A percentile compares a stretch with the other conserved stretches of the same genome.
Conservation (phyloP, 1,140 invertebrate genomes). For the Vanessa atalanta region DNA sequence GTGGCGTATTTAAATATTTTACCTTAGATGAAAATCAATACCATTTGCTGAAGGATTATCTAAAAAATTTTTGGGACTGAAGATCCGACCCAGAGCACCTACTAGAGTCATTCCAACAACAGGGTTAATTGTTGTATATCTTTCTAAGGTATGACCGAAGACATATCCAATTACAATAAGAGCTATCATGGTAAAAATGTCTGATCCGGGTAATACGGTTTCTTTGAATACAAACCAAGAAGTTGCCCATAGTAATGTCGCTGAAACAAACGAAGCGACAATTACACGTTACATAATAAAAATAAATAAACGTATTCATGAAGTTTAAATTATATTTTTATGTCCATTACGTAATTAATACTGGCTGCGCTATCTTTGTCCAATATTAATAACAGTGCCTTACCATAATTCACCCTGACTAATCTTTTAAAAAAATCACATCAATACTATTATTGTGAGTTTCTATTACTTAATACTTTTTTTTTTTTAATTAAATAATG, state of each 20-base stretch:
- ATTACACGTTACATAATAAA: not conserved
- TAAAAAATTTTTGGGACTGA: slow-evolving; percentile 84
- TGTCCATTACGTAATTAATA: too few species aligned
- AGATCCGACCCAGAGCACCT: slow-evolving; percentile 88
- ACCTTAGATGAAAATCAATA: slow-evolving; percentile 82
- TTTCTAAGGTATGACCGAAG: slow-evolving; percentile 87
- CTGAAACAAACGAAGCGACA: slow-evolving; percentile 52
- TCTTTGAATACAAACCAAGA: slow-evolving; percentile 87
- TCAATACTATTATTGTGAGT: too few species aligned
- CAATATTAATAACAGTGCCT: too few species aligned
- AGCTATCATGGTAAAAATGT: slow-evolving; percentile 87
- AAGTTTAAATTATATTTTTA: too few species aligned
- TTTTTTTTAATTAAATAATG: too few species aligned
- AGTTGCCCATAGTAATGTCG: slow-evolving; percentile 86
- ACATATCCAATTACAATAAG: slow-evolving; percentile 88
- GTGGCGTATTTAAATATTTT: slow-evolving; percentile 10
- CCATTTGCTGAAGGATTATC: slow-evolving; percentile 82
- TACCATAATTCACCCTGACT: too few species aligned
- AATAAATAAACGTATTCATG: not conserved
- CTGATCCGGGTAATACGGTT: slow-evolving; percentile 87
- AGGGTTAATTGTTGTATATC: slow-evolving; percentile 88
- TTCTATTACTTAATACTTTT: too few species aligned
- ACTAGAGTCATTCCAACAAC: slow-evolving; percentile 92
- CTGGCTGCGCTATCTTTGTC: too few species aligned
- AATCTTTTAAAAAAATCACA: too few species aligned